A percentile compares a stretch with the other conserved stretches of the same genome.
Evolutionary conservation across 2,888 invertebrate genomes (phyloP).

Genomic region (Perithous albicinctus): DNA sequence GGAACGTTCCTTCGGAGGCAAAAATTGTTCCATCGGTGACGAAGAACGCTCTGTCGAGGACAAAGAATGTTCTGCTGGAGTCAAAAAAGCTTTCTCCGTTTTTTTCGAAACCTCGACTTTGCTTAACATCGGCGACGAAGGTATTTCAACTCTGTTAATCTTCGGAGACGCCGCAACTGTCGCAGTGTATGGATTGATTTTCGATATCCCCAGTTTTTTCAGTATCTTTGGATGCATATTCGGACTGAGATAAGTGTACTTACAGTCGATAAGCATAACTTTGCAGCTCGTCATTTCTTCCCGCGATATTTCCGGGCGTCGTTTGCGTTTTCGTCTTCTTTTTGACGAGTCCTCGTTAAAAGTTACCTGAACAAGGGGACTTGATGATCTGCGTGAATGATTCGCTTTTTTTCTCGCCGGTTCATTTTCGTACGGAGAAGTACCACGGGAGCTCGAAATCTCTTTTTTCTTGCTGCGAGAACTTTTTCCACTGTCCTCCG

Average conservation of each 20-base stretch:
- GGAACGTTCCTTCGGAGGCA: not conserved
- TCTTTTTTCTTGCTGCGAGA: conserved; percentile 50
- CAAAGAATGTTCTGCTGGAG: not conserved
- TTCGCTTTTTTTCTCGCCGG: conserved; percentile 33
- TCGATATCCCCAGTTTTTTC: conserved; percentile 74
- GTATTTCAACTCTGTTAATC: conserved; percentile 14
- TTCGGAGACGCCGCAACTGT: not conserved
- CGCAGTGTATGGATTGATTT: conserved; percentile 69
- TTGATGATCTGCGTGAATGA: conserved; percentile 51
- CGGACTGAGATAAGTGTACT: conserved; percentile 73
- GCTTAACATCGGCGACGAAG: conserved; percentile 18
- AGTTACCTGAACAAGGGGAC: not conserved
- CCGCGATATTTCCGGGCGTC: conserved; percentile 52
- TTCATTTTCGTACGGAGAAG: conserved; percentile 54
- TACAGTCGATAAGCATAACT: conserved; percentile 79
- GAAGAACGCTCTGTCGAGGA: not conserved
- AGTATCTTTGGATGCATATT: conserved; percentile 70
- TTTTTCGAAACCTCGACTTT: conserved; percentile 4
- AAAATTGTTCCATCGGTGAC: too few species aligned
- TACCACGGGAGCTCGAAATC: conserved; percentile 54
- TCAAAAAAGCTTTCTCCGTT: not conserved
- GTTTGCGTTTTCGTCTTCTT: conserved; percentile 47
- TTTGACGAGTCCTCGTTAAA: conserved; percentile 6
- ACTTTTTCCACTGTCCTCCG: conserved; percentile 50
- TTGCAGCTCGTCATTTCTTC: conserved; percentile 78